Conservation (phyloP, 1,140 invertebrate species). For the Notospermus geniculatus region DNA sequence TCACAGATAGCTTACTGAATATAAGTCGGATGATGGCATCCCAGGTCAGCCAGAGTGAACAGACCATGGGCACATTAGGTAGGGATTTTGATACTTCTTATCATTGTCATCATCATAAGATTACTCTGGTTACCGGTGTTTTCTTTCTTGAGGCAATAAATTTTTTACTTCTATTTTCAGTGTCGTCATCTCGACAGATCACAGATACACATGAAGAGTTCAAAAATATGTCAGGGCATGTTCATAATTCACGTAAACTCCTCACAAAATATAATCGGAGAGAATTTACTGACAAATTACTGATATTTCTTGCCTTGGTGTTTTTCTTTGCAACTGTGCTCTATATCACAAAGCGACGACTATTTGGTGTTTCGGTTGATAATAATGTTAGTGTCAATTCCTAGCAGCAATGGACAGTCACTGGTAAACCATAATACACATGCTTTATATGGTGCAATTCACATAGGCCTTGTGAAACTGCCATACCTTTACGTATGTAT, state of each 20-base stretch:
- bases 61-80: constrained; percentile 78
- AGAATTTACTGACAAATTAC: constrained; percentile 91
- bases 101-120: background rate
- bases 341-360: constrained; percentile 85
- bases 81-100: constrained; percentile 7
- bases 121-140: too few relatives aligned
- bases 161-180: too few relatives aligned
- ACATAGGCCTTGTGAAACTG: too few relatives aligned
- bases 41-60: constrained; percentile 80
- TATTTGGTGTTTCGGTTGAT: constrained; percentile 46
- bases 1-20: constrained; percentile 77
- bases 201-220: constrained; percentile 78
- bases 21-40: constrained; percentile 81
- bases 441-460: too few relatives aligned
- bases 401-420: too few relatives aligned
- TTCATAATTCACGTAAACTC: constrained; percentile 83
- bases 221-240: constrained; percentile 78
- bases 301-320: constrained; percentile 83
- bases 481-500: too few relatives aligned
- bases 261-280: constrained; percentile 89
- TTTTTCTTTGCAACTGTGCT: constrained; percentile 90
- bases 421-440: too few relatives aligned
- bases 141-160: too few relatives aligned
- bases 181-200: constrained; percentile 50
- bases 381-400: too few relatives aligned